Conservation (phyloP, 2,113 vertebrate genomes). For the Patagioenas fasciata region DNA sequence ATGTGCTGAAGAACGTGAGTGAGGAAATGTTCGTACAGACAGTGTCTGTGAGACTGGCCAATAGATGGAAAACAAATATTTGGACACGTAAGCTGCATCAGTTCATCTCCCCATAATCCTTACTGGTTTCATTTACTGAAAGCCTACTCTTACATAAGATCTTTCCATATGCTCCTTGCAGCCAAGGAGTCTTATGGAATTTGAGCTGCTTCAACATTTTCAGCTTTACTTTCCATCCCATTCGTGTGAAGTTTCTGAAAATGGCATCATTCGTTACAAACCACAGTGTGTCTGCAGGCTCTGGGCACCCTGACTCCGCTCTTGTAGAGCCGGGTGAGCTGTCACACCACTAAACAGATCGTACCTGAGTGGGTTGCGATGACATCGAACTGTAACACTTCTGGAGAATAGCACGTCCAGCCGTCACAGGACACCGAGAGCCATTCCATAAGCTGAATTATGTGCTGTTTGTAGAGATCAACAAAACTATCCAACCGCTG, state of each 20-base stretch:
- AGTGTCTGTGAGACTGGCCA: background rate
- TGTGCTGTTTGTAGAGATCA: constrained; percentile 83
- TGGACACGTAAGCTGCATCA: background rate
- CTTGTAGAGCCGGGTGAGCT: background rate
- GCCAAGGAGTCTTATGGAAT: background rate
- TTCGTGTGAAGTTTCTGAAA: background rate
- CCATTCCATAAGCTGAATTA: constrained; percentile 82
- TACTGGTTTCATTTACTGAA: background rate
- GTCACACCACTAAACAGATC: background rate
- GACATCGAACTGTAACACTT: constrained; percentile 83
- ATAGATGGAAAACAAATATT: background rate
- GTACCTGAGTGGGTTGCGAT: constrained; percentile 86
- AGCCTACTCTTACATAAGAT: background rate
- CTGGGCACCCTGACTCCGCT: background rate
- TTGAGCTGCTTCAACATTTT: background rate
- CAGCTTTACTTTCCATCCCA: background rate
- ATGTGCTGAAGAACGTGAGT: accelerated
- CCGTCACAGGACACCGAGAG: constrained; percentile 72
- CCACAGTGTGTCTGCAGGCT: background rate
- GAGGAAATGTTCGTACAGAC: background rate
- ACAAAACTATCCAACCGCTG: constrained; percentile 66
- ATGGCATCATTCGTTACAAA: background rate
- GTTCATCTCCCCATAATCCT: background rate
- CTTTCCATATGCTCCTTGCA: background rate
- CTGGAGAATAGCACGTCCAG: constrained; percentile 83